These are phyloP conservation scores for Batillaria attramentaria DNA, from an alignment of 1,140 invertebrate genomes.

Conservation along the genomic window DNA sequence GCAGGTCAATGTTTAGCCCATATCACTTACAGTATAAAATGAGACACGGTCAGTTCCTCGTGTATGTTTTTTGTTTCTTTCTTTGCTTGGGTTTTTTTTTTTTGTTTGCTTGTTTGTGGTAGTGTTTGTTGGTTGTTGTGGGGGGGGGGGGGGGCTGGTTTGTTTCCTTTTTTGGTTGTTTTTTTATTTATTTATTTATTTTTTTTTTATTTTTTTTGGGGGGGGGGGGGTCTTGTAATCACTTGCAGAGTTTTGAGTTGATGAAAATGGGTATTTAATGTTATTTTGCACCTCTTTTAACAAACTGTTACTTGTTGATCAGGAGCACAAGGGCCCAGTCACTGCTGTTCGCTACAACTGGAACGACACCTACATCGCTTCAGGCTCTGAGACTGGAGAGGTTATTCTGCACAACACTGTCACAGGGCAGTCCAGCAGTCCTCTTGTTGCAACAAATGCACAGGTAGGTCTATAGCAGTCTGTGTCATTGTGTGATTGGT, in stretches of 20 bases:
- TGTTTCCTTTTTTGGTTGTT: no score
- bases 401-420: slow-evolving; percentile 68
- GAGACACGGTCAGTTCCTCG: no score
- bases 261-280: neutral
- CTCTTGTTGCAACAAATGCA: slow-evolving; percentile 60
- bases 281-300: neutral
- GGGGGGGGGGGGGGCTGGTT: no score
- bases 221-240: neutral
- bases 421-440: slow-evolving; percentile 62
- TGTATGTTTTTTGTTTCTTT: no score
- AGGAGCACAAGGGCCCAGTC: slow-evolving; percentile 66
- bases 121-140: no score
- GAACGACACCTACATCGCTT: slow-evolving; percentile 66
- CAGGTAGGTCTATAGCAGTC: slow-evolving; percentile 52
- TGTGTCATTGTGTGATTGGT: neutral
- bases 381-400: slow-evolving; percentile 66
- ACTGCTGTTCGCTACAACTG: slow-evolving; percentile 64
- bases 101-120: no score
- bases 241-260: neutral
- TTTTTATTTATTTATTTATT: no score
- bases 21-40: no score
- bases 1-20: no score
- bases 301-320: slow-evolving; percentile 26
- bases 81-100: no score
- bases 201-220: no score